Conservation (phyloP, 2,113 vertebrate genomes). For the Ceyx cyanopectus region DNA sequence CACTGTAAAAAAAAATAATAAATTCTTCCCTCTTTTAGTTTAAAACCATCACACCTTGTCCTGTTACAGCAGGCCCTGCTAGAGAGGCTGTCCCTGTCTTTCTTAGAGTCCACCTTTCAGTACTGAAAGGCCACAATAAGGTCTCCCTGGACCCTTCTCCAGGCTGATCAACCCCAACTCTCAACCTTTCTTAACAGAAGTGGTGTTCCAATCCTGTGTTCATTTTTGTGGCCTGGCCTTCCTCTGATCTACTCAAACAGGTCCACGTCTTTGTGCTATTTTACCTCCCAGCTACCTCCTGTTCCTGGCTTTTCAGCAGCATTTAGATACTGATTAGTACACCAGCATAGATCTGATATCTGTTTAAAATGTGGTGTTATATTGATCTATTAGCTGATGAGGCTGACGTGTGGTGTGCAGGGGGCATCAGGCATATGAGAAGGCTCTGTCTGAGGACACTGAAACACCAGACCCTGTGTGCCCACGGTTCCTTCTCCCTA, state of each 20-base stretch:
- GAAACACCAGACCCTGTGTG: neutral
- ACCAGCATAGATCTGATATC: neutral
- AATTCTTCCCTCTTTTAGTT: neutral
- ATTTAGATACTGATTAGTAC: neutral
- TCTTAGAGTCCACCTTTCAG: neutral
- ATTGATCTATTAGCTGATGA: neutral
- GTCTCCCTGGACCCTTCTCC: neutral
- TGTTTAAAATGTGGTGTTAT: neutral
- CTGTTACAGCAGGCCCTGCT: neutral
- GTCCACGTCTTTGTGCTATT: neutral
- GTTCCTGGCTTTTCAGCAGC: neutral
- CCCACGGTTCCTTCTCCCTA: neutral
- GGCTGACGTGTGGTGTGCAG: neutral
- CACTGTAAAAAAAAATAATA: neutral
- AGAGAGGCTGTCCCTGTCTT: neutral
- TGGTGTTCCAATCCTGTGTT: neutral
- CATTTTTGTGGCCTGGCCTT: neutral
- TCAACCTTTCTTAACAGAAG: neutral
- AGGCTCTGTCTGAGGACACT: neutral
- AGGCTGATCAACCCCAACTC: neutral
- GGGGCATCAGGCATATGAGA: neutral
- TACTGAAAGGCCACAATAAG: neutral
- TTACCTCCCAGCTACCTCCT: neutral
- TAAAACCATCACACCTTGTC: neutral
- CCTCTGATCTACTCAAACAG: neutral